phyloP scores from a whole-genome alignment of 1,140 invertebrate genomes.

The Watersipora subatra region DNA sequence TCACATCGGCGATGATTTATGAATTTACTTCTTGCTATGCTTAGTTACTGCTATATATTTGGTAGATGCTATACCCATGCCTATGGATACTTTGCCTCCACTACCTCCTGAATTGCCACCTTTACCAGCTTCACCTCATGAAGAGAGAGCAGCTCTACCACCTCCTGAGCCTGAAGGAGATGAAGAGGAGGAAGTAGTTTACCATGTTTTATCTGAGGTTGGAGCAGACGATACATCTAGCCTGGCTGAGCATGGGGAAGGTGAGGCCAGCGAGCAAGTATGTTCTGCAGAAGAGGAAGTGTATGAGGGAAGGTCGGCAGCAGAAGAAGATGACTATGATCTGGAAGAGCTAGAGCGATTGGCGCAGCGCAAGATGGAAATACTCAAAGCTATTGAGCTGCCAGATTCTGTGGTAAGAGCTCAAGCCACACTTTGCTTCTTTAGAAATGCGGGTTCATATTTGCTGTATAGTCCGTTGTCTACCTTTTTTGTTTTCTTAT shows the following conservation, averaged over 20 bases:
- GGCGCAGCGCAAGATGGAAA: background rate
- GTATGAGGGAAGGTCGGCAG: background rate
- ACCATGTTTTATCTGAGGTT: background rate
- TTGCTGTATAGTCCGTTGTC: background rate
- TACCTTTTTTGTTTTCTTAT: too few relatives aligned
- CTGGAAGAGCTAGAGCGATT: background rate
- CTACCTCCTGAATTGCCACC: background rate
- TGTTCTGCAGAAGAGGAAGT: background rate
- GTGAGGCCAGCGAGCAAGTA: too few relatives aligned
- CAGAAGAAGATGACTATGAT: background rate
- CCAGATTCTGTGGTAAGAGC: background rate
- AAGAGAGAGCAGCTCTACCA: background rate
- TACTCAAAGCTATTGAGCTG: background rate
- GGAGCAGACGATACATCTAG: background rate
- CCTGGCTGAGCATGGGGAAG: background rate
- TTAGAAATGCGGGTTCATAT: background rate
- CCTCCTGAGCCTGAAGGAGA: background rate
- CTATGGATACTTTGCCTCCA: too few relatives aligned
- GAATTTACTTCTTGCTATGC: too few relatives aligned
- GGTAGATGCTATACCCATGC: too few relatives aligned
- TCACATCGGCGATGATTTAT: too few relatives aligned
- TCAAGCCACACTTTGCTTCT: background rate
- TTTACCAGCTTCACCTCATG: background rate
- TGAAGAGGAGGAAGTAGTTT: background rate
- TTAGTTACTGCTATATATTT: too few relatives aligned